A percentile compares a stretch with the other conserved stretches of the same genome.
phyloP scores from a whole-genome alignment of 2,888 invertebrate species.

The Drosophila emarginata region DNA sequence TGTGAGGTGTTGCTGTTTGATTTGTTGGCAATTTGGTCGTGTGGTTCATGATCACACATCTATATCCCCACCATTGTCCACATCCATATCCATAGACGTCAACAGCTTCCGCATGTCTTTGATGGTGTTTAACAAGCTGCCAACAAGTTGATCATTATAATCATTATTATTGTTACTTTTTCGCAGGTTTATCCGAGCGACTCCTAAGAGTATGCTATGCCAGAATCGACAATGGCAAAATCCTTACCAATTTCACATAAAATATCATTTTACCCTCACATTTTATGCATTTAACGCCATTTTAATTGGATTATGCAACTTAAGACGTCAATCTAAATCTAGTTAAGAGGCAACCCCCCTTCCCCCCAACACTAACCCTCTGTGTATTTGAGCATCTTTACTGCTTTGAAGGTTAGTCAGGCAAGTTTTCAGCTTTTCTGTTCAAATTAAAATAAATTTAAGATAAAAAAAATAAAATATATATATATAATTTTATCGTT shows the following conservation, averaged over 20 bases:
- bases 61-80: slow-evolving; percentile 1
- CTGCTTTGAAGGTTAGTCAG: slow-evolving; percentile 58
- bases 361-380: slow-evolving; percentile 12
- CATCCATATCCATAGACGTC: background rate
- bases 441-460: slow-evolving; percentile 52
- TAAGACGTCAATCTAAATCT: slow-evolving; percentile 38
- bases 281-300: slow-evolving; percentile 35
- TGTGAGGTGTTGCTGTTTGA: slow-evolving; percentile 21
- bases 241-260: slow-evolving; percentile 14
- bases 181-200: background rate
- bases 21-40: slow-evolving; percentile 25
- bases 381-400: slow-evolving; percentile 32
- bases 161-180: background rate
- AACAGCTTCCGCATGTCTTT: slow-evolving; percentile 38
- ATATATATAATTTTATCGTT: slow-evolving; percentile 3
- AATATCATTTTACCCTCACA: slow-evolving; percentile 18
- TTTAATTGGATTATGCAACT: slow-evolving; percentile 45
- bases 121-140: slow-evolving; percentile 10
- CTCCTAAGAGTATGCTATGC: slow-evolving; percentile 28
- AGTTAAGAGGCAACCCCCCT: slow-evolving; percentile 22
- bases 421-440: slow-evolving; percentile 59
- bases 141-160: background rate
- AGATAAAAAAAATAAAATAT: slow-evolving; percentile 44
- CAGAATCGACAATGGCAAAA: background rate
- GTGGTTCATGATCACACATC: slow-evolving; percentile 27